Evolutionary conservation across 2,888 invertebrate species (phyloP).

Genomic region (Diplazon laetatorius): DNA sequence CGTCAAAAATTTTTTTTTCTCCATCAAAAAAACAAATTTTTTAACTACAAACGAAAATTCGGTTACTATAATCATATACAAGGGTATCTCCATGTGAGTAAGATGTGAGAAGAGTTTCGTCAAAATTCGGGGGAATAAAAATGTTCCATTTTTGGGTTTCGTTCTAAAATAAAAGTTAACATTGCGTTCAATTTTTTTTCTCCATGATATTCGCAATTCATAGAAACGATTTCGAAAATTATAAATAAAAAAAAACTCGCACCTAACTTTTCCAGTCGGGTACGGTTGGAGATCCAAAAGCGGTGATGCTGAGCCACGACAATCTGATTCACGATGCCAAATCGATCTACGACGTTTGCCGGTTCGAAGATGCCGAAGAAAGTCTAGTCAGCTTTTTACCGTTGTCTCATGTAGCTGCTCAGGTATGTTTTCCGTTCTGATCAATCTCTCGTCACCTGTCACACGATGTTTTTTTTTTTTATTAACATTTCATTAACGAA

Average conservation of each 20-base stretch:
- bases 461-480: background rate
- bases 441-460: background rate
- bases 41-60: background rate
- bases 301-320: slow-evolving; percentile 96
- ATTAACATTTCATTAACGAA: background rate
- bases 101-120: too few relatives aligned
- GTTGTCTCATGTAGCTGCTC: slow-evolving; percentile 95
- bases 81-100: too few relatives aligned
- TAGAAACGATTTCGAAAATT: too few relatives aligned
- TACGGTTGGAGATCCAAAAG: slow-evolving; percentile 94
- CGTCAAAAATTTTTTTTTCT: too few relatives aligned
- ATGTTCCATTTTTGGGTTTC: too few relatives aligned
- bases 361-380: slow-evolving; percentile 85
- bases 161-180: too few relatives aligned
- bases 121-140: too few relatives aligned
- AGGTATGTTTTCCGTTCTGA: slow-evolving; percentile 84
- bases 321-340: slow-evolving; percentile 88
- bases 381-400: slow-evolving; percentile 92
- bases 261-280: slow-evolving; percentile 92
- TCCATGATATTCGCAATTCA: too few relatives aligned
- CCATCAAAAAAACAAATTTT: background rate
- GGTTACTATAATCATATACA: too few relatives aligned
- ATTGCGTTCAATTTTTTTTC: too few relatives aligned
- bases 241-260: too few relatives aligned
- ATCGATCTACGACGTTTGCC: slow-evolving; percentile 73